These are phyloP conservation scores for Willisornis vidua DNA, from an alignment of 2,113 vertebrate species.

Conservation along the genomic window DNA sequence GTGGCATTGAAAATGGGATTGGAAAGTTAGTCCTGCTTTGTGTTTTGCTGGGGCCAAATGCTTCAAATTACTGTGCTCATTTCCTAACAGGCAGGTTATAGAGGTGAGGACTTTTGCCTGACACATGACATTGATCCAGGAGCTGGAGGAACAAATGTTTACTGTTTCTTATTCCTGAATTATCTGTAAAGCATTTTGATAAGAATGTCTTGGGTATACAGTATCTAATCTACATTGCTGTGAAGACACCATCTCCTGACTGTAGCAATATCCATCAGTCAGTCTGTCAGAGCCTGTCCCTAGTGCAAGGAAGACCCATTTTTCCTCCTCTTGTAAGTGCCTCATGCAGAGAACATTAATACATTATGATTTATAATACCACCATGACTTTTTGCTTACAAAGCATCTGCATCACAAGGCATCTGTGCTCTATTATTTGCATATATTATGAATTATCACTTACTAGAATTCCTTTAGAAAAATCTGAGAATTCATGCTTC, in stretches of 20 bases:
- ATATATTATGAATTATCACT: constrained; percentile 20
- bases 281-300: constrained; percentile 17
- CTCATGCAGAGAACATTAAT: constrained; percentile 36
- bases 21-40: not conserved
- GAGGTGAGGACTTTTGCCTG: not conserved
- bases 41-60: not conserved
- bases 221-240: not conserved
- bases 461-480: not conserved
- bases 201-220: not conserved
- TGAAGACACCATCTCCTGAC: constrained; percentile 8
- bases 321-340: constrained; percentile 36
- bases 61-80: not conserved
- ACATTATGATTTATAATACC: constrained; percentile 33
- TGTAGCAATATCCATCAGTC: constrained; percentile 20
- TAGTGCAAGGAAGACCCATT: constrained; percentile 9
- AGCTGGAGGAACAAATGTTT: not conserved
- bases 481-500: not conserved
- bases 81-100: not conserved
- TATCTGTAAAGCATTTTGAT: not conserved
- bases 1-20: not conserved
- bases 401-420: constrained; percentile 13
- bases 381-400: constrained; percentile 12
- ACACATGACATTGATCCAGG: not conserved
- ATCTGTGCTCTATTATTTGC: constrained; percentile 1
- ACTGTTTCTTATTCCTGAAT: constrained; percentile 6